These are phyloP conservation scores for Magallana gigas DNA, from an alignment of 1,140 invertebrate genomes.

Conservation along the genomic window DNA sequence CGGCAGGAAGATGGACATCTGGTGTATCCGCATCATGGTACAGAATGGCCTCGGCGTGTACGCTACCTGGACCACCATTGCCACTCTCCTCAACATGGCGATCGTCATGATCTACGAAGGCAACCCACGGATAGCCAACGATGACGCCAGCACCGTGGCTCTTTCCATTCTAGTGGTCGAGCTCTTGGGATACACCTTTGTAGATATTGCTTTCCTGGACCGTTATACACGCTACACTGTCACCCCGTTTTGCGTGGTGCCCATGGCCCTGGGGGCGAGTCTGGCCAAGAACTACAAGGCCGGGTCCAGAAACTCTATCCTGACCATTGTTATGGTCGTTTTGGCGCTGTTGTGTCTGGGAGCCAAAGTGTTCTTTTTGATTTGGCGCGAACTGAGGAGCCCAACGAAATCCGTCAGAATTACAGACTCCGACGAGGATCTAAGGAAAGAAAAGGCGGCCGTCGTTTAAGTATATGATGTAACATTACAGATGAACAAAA, in stretches of 20 bases:
- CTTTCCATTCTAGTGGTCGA: slow-evolving; percentile 63
- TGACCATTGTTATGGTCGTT: slow-evolving; percentile 67
- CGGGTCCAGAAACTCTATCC: slow-evolving; percentile 65
- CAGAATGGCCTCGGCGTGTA: slow-evolving; percentile 76
- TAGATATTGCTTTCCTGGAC: slow-evolving; percentile 70
- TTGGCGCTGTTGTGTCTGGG: slow-evolving; percentile 50
- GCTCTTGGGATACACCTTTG: slow-evolving; percentile 63
- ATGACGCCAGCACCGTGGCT: slow-evolving; percentile 61
- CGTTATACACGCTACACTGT: slow-evolving; percentile 71
- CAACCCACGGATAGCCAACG: slow-evolving; percentile 37
- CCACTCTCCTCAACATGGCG: slow-evolving; percentile 72
- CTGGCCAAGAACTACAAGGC: slow-evolving; percentile 66
- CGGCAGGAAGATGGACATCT: slow-evolving; percentile 62
- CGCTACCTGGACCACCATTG: slow-evolving; percentile 74
- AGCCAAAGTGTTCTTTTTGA: slow-evolving; percentile 56
- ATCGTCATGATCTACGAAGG: slow-evolving; percentile 64
- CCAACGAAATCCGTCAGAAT: slow-evolving; percentile 42
- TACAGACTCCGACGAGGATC: slow-evolving; percentile 34
- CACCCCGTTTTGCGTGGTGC: slow-evolving; percentile 71
- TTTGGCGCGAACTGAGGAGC: slow-evolving; percentile 62
- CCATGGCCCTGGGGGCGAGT: slow-evolving; percentile 70
- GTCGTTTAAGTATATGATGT: background rate
- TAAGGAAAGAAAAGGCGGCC: slow-evolving; percentile 42
- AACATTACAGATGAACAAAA: too few species aligned
- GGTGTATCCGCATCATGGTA: slow-evolving; percentile 73